Conservation (phyloP, 2,797 vertebrate genomes). For the Hyperoplus lanceolatus region DNA sequence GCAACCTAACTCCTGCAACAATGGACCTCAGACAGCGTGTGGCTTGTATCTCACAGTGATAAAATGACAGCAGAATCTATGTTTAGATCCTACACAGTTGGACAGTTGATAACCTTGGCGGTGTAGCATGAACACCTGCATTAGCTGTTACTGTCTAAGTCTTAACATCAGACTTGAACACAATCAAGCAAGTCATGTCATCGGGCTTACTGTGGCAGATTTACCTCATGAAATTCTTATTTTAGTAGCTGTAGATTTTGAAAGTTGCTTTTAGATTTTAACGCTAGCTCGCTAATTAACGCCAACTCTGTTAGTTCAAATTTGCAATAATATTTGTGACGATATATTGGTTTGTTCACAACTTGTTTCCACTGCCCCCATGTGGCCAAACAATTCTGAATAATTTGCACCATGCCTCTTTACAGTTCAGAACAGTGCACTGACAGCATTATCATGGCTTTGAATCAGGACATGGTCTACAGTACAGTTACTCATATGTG, state of each 20-base stretch:
- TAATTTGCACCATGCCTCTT: too few species aligned
- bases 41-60: constrained; percentile 1
- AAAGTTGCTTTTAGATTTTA: neutral
- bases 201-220: neutral
- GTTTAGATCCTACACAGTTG: neutral
- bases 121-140: neutral
- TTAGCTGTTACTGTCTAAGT: neutral
- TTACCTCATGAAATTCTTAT: neutral
- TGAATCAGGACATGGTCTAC: too few species aligned
- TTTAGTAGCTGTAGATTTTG: neutral
- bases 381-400: too few species aligned
- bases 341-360: too few species aligned
- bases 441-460: too few species aligned
- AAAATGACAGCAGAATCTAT: neutral
- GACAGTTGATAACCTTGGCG: neutral
- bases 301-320: neutral
- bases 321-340: too few species aligned
- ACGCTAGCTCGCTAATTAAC: neutral
- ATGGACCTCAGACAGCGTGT: constrained; percentile 26
- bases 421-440: too few species aligned
- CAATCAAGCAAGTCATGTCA: neutral
- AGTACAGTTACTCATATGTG: too few species aligned
- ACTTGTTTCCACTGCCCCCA: too few species aligned
- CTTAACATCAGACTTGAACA: neutral
- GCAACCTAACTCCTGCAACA: constrained; percentile 20